Evolutionary conservation across 2,113 vertebrate genomes (phyloP), one percentile per base, ranked within the genome.

Genomic region (Paratilapia polleni): DNA sequence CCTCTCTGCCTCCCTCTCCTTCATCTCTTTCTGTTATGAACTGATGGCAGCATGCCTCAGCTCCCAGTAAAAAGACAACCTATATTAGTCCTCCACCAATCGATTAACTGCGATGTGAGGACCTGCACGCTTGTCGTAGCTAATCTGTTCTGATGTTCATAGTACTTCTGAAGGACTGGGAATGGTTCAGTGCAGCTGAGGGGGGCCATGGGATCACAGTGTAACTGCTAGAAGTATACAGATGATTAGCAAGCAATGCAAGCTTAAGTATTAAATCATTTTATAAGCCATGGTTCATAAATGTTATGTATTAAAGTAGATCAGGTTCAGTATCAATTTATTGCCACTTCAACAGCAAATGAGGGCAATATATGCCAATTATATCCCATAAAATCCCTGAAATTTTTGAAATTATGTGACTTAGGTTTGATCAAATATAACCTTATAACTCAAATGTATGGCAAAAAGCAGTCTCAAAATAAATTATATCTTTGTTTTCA

Each of bases 31-130:
- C 59, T 10, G 19, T 38, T 77, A 14, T 52, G 63, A 84, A 49
- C 36, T 20, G 31, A 77, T 52, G 38, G 63, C 84, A 89, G 57
- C 61, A 3, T 31, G 70, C 62, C 68, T n/a, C 15, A 15, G 78
- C 81, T 59, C 43, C 20, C 2, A 4, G 77, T 56, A 81, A 83
- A 78, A 80, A 85, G 63, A 85, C 75, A 59, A 62, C 31, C 91
- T 86, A 82, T 87, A 80, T 88, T 54, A 81, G 81, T 54, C 26
- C 47, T 34, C 68, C 52, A 73, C 31, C 59, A n/a, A 85, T 88
- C 11, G 54, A 88, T 88, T 81, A 28, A 20, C 61, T 54, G 81
- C 47, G 52, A 81, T 59, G 68, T 80, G 80, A 79, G 36, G 70
- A 19, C 78, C 41, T 12, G 80, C 52, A n/a, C 2, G 61, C 80